A percentile compares a stretch with the other conserved stretches of the same genome.
Conservation (phyloP, 2,888 invertebrate species). For the Drosophila incognita region DNA sequence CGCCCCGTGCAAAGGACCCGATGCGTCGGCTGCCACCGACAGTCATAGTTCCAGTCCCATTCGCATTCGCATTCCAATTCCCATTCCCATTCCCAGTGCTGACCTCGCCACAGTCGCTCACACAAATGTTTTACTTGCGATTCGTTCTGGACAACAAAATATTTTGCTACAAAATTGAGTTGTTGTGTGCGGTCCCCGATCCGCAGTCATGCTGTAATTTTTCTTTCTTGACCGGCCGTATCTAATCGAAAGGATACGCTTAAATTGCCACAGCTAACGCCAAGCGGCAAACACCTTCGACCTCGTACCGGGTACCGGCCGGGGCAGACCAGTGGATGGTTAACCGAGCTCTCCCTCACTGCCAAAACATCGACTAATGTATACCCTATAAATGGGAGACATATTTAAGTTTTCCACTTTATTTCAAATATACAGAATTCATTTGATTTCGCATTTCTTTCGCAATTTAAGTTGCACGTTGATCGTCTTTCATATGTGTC, state of each 20-base stretch:
- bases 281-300: slow-evolving; percentile 52
- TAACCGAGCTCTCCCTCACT: slow-evolving; percentile 7
- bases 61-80: slow-evolving; percentile 3
- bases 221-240: slow-evolving; percentile 67
- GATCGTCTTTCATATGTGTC: too few relatives aligned
- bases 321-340: slow-evolving; percentile 33
- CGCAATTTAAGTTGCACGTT: not conserved
- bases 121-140: slow-evolving; percentile 70
- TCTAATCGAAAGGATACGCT: slow-evolving; percentile 77
- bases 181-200: slow-evolving; percentile 66
- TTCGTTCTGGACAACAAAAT: slow-evolving; percentile 82
- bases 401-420: not conserved
- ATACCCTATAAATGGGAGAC: slow-evolving; percentile 17
- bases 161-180: slow-evolving; percentile 81
- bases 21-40: slow-evolving; percentile 45
- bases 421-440: not conserved
- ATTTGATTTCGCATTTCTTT: not conserved
- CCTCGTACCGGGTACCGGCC: slow-evolving; percentile 22
- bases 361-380: not conserved
- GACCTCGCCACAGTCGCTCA: slow-evolving; percentile 34
- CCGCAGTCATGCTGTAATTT: slow-evolving; percentile 67
- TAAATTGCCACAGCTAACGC: slow-evolving; percentile 68
- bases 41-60: slow-evolving; percentile 5
- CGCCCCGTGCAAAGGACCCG: slow-evolving; percentile 46
- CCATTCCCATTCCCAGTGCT: slow-evolving; percentile 8